These are phyloP conservation scores for Colaptes auratus DNA, from an alignment of 2,113 vertebrate genomes.

Conservation along the genomic window DNA sequence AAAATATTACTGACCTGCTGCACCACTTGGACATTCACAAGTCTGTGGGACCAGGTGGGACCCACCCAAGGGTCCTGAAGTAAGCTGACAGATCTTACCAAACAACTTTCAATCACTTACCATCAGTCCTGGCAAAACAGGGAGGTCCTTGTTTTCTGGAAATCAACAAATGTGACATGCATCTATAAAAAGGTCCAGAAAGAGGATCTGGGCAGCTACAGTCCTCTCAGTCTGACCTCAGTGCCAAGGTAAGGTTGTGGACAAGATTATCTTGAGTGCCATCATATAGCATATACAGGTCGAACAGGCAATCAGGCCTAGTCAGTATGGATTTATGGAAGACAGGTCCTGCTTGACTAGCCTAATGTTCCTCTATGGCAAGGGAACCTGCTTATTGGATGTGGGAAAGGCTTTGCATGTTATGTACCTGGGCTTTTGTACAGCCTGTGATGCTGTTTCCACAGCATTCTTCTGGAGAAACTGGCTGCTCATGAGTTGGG, in stretches of 20 bases:
- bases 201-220: neutral
- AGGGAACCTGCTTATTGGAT: neutral
- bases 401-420: neutral
- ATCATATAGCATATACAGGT: neutral
- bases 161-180: neutral
- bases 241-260: neutral
- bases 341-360: too few relatives aligned
- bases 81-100: neutral
- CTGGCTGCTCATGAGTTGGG: neutral
- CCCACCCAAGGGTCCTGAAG: too few relatives aligned
- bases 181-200: neutral
- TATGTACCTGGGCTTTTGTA: neutral
- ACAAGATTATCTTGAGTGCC: neutral
- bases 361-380: too few relatives aligned
- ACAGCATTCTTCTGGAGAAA: neutral
- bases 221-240: neutral
- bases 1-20: neutral
- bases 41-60: neutral
- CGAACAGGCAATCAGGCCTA: neutral
- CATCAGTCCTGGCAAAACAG: too few relatives aligned
- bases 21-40: neutral
- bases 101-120: too few relatives aligned
- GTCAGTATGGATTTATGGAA: too few relatives aligned
- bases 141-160: neutral
- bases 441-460: neutral